Evolutionary conservation across 2,113 vertebrate species (phyloP), one percentile per base, ranked within the genome.

Genomic region (Calyptomena viridis): DNA sequence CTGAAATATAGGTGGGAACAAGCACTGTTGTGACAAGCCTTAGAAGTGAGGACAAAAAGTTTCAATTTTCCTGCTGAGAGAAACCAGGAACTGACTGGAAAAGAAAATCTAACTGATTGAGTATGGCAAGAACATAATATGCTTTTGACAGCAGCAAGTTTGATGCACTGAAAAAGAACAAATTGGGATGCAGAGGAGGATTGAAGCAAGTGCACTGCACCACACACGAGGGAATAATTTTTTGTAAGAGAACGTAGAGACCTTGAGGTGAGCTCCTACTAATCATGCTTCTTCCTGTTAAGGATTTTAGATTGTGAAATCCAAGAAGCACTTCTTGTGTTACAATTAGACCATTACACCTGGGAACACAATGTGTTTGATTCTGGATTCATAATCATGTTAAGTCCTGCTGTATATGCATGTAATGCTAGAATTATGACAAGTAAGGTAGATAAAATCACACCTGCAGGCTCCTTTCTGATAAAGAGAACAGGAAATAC

Each of bases 121-220:
- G 1, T 28, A 16, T 74, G 53, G 58, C 30, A 76, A 68, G 63
- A 93, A 90, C 89, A 93, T 63, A 80, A 53, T 46, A 58, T 18
- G 16, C 17, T 94, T 90, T 59, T 90, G 58, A 89, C 8, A 68
- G 44, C 25, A 76, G n/a, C 23, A 50, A 46, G 25, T 76, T 76
- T 78, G 80, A 92, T 63, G 30, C 35, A 62, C 22, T 56, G 49
- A 60, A 83, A 90, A 83, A 67, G 49, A 83, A 27, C 18, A 76
- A 84, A 93, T 47, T 73, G 33, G 35, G 44, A 84, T 64, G 39
- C 58, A 89, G 62, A 75, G 28, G 17, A 94, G 15, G 53, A 52
- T 5, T 69, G 37, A 67, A 68, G 23, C 15, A 76, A 64, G 30
- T 55, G 33, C 0, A 0, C 35, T 59, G 9, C 46, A 68, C 50